Evolutionary conservation across 2,113 vertebrate genomes (phyloP), one percentile per base, ranked within the genome.

Genomic region (Lampris incognitus): DNA sequence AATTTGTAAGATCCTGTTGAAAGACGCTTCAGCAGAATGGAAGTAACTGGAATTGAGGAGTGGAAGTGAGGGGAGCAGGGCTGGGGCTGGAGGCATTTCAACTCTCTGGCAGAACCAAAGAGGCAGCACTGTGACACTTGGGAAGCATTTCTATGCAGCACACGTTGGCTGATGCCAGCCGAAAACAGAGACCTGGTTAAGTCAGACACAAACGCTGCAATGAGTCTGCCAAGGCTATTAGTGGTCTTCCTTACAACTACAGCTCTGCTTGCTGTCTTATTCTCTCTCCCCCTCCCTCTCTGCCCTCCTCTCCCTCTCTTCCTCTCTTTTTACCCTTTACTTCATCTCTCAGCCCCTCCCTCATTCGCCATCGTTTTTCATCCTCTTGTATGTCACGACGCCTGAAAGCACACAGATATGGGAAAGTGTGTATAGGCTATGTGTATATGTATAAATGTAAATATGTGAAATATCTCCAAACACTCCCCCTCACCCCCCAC

Each of bases 121-220:
- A 42, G 7, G 10, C 58, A 2, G 38, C 59, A 36, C 58, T 49
- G 38, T 56, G 55, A 69, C 65, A 64, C 52, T 13, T 5, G 58
- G 56, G 55, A 57, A n/a, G 66, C 24, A 55, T 79, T 74, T 56
- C 41, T 10, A 74, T 70, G 66, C 59, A 0, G 42, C 3, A 51
- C 57, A 52, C 49, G 59, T 73, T 54, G 59, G 58, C 44, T 41
- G 24, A 40, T 51, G 65, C 64, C 58, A 42, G 42, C 42, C 36
- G 9, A 48, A 24, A 81, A 76, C 72, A 74, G 8, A 39, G 71
- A 66, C 60, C 52, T 48, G 44, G 64, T 83, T 74, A 61, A 69
- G 52, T n/a, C n/a, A 13, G 74, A 72, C 55, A 69, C 58, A 74
- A 66, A 76, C 36, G 50, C 46, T 67, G 49, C 40, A n/a, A 60